Percentiles rank a stretch among this genome's conserved stretches.
Evolutionary conservation across 2,797 vertebrate genomes (phyloP).

Genomic region (Sus cebifrons): DNA sequence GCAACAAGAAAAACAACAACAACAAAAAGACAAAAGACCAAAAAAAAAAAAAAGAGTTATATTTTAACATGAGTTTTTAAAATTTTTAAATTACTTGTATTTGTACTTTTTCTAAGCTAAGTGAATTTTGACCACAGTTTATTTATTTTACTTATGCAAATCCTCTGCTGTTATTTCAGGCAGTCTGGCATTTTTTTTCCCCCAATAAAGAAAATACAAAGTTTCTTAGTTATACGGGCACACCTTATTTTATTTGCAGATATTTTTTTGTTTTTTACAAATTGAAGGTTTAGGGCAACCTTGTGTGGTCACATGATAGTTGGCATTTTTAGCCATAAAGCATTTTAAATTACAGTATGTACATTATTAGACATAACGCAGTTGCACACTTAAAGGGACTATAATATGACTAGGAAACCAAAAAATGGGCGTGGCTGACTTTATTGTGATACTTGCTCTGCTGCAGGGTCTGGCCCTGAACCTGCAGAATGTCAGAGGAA

Average conservation of each 20-base stretch:
- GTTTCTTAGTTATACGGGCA: neutral
- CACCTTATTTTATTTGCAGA: no score
- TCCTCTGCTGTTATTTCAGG: neutral
- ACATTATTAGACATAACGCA: no score
- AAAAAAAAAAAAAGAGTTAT: neutral
- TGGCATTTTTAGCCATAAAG: no score
- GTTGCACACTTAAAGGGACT: no score
- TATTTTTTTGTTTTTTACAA: no score
- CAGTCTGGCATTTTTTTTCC: neutral
- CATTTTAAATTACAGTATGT: no score
- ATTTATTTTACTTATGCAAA: neutral
- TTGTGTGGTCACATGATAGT: no score
- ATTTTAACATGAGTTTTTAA: constrained; percentile 25
- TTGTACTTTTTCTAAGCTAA: constrained; percentile 39
- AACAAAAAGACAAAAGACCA: no score
- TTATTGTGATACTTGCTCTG: neutral
- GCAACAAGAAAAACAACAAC: no score
- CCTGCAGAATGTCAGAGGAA: neutral
- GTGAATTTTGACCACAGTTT: neutral
- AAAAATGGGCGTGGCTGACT: neutral
- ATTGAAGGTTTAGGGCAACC: no score
- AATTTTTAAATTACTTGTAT: neutral
- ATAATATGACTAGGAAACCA: neutral
- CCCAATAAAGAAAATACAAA: neutral
- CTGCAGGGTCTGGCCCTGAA: neutral